These are phyloP conservation scores for Tinamus major DNA, from an alignment of 2,797 vertebrate genomes.

Conservation along the genomic window DNA sequence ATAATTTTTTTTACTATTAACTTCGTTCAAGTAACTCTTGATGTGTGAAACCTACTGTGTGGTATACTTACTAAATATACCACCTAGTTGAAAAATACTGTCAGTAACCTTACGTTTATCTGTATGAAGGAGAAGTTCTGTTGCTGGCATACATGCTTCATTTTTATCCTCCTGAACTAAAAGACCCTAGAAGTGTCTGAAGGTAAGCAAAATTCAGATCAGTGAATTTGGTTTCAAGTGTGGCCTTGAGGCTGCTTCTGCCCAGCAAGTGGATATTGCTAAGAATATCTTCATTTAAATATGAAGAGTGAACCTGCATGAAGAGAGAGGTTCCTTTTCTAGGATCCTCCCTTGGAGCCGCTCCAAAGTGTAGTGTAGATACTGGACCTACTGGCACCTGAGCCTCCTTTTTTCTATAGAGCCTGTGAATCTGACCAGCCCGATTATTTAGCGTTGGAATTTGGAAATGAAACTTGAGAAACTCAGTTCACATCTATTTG, in stretches of 20 bases:
- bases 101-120: background rate
- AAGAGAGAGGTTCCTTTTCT: background rate
- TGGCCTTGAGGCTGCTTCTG: background rate
- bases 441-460: background rate
- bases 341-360: background rate
- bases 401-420: background rate
- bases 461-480: constrained; percentile 16
- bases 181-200: background rate
- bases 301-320: background rate
- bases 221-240: background rate
- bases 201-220: background rate
- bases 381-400: fast-evolving
- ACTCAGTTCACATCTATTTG: background rate
- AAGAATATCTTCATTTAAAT: background rate
- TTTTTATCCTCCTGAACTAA: background rate
- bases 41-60: background rate
- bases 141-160: background rate
- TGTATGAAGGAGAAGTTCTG: background rate
- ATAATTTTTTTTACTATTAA: background rate
- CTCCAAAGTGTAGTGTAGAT: background rate
- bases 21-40: background rate
- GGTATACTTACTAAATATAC: background rate
- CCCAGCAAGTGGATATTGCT: background rate
- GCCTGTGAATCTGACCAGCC: background rate
- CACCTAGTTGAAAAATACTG: background rate